A percentile compares a stretch with the other conserved stretches of the same genome.
These are phyloP conservation scores for Leptinotarsa juncta DNA, from an alignment of 2,888 invertebrate species.

Conservation along the genomic window DNA sequence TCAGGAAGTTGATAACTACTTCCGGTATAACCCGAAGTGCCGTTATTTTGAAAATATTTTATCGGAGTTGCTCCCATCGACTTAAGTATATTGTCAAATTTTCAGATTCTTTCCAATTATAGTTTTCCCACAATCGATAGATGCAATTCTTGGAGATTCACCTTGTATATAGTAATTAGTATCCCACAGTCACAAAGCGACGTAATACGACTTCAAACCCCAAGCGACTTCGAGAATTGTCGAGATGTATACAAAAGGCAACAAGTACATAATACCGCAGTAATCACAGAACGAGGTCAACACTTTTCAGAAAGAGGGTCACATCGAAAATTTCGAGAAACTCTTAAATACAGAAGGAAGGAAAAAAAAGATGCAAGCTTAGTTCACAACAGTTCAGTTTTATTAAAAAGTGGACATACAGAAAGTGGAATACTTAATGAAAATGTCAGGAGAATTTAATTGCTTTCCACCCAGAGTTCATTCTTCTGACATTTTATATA, in stretches of 20 bases:
- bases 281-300: constrained; percentile 4
- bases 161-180: background rate
- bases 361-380: background rate
- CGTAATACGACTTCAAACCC: background rate
- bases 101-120: too few relatives aligned
- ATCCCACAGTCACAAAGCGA: background rate
- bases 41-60: too few relatives aligned
- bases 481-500: too few relatives aligned
- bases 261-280: constrained; percentile 7
- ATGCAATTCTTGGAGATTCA: too few relatives aligned
- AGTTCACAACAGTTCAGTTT: background rate
- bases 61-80: too few relatives aligned
- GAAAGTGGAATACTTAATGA: background rate
- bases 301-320: background rate
- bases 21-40: too few relatives aligned
- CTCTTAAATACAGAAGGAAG: background rate
- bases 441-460: too few relatives aligned
- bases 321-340: background rate
- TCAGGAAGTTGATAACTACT: too few relatives aligned
- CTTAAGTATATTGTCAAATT: too few relatives aligned
- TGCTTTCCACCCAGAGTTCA: too few relatives aligned
- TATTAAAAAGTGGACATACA: too few relatives aligned
- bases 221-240: background rate
- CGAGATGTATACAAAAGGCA: constrained; percentile 1
- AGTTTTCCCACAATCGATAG: too few relatives aligned